These are phyloP conservation scores for Gastrophysa polygoni DNA, from an alignment of 2,888 invertebrate genomes.

Conservation along the genomic window DNA sequence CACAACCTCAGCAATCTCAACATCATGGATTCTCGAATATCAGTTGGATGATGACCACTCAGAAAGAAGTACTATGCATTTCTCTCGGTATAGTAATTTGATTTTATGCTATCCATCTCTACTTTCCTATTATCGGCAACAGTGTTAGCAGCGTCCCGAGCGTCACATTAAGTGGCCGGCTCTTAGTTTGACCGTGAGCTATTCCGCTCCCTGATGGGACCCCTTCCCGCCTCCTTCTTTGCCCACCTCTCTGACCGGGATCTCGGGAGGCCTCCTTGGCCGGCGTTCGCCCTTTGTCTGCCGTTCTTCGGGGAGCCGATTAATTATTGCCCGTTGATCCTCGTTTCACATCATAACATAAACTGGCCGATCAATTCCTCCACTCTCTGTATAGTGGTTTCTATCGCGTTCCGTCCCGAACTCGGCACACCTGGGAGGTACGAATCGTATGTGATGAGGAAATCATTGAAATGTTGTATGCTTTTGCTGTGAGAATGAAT, in stretches of 20 bases:
- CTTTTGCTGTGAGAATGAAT: no score
- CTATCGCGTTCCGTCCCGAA: no score
- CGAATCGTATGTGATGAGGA: not conserved
- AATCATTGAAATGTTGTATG: no score
- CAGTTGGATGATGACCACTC: no score
- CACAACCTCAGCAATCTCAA: no score
- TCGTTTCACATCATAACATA: slow-evolving; percentile 52
- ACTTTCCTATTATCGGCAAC: not conserved
- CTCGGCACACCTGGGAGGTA: slow-evolving; percentile 17
- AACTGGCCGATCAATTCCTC: slow-evolving; percentile 40
- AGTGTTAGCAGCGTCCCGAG: slow-evolving; percentile 50
- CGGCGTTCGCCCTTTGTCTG: slow-evolving; percentile 54
- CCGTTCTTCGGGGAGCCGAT: slow-evolving; percentile 57
- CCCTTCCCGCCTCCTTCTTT: slow-evolving; percentile 34
- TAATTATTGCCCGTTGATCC: slow-evolving; percentile 57
- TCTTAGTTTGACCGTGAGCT: slow-evolving; percentile 60
- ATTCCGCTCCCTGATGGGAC: slow-evolving; percentile 56
- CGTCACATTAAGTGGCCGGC: slow-evolving; percentile 61
- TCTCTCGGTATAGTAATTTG: not conserved
- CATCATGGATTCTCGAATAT: no score
- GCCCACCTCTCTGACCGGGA: slow-evolving; percentile 46
- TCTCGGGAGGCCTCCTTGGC: slow-evolving; percentile 56
- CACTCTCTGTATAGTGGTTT: not conserved
- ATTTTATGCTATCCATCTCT: not conserved
- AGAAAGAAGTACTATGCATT: no score